Base-by-base conservation (phyloP, 30 jellyfish, hydroid and myxozoan species). In the Haliclystus octoradiatus region DNA sequence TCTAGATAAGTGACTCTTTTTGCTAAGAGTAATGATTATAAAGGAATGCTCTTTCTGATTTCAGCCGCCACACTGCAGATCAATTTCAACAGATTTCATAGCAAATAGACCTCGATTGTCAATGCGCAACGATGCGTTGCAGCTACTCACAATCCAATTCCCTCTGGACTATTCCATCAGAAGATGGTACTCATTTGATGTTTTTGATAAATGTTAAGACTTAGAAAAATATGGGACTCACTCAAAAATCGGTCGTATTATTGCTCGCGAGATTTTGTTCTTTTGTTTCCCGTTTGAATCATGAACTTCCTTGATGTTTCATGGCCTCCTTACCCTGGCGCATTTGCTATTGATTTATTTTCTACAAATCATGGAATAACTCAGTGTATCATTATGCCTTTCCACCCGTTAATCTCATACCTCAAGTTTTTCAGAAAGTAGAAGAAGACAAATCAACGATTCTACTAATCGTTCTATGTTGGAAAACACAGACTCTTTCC, bases 401-500 rank as follows among this genome's bases (percentile, higher is more conserved):
- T 34, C 72, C 69, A 26, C 78, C 78, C 1, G 35, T 68, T 33
- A 34, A 49, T 24, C 71, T 68, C 23, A 68, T 68, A 34, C 51
- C 23, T 0, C 72, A 68, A 47, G 35, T 53, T 13, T 68, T 68
- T 26, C 68, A 68, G 3, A n/a, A 27, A 49, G 35, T 49, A 68
- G 69, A 68, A 0, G 26, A 26, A 27, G 34, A 63, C 26, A 50
- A 53, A 50, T 49, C 67, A 5, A 28, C 26, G 4, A 68, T 74
- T 28, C 28, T 74, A 9, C 71, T 74, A 31, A 34, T 74, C 3
- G 24, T 78, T 14, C 85, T 78, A 35, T 0, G 46, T 1, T 74
- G 85, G 70, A 47, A 19, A 47, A 22, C 78, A 1, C 79, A 74
- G 33, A 23, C 82, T 13, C n/a, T n/a, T n/a, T n/a, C n/a, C n/a